These are phyloP conservation scores for Drosophila busckii DNA, from an alignment of 1,140 invertebrate species.

Conservation along the genomic window DNA sequence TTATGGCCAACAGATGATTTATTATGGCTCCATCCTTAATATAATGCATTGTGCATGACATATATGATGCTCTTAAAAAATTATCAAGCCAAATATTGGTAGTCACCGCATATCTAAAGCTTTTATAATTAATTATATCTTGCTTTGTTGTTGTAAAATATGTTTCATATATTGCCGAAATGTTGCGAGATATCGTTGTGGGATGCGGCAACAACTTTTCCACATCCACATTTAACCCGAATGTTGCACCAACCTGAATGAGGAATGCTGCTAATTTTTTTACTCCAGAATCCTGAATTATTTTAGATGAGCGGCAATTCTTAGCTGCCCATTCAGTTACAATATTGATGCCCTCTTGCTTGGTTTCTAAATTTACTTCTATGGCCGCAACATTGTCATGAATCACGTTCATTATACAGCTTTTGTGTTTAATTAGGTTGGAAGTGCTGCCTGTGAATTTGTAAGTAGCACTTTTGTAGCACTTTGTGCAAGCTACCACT, in stretches of 20 bases:
- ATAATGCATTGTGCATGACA: too few relatives aligned
- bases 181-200: conserved; percentile 16
- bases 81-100: too few relatives aligned
- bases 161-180: not conserved
- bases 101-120: not conserved
- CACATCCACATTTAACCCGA: conserved; percentile 8
- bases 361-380: conserved; percentile 7
- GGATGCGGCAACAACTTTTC: conserved; percentile 21
- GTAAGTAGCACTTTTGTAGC: not conserved
- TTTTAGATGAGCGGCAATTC: conserved; percentile 23
- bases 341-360: conserved; percentile 5
- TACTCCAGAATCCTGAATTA: conserved; percentile 12
- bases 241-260: conserved; percentile 24
- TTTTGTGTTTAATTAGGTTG: conserved; percentile 17
- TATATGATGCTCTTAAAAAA: too few relatives aligned
- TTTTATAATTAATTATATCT: not conserved
- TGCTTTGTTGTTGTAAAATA: conserved; percentile 1
- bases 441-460: conserved; percentile 9
- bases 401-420: conserved; percentile 1
- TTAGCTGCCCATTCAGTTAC: conserved; percentile 15
- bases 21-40: conserved; percentile 6
- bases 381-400: not conserved
- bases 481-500: conserved; percentile 3
- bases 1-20: not conserved
- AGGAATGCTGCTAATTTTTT: conserved; percentile 11